These are phyloP conservation scores for Halcyon leucocephala DNA, from an alignment of 2,797 vertebrate species.

Conservation along the genomic window DNA sequence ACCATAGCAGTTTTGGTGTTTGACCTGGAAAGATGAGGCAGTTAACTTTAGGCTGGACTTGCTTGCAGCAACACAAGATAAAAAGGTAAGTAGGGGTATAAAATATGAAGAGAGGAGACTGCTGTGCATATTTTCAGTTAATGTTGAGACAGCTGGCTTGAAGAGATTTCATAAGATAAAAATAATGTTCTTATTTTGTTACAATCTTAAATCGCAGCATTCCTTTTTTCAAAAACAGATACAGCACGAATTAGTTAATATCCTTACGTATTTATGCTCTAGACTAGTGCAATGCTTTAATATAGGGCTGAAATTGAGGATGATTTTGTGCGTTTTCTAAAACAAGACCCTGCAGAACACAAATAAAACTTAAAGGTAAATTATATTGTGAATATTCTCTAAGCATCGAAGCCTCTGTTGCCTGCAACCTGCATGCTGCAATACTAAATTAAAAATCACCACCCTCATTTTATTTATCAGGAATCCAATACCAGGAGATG, in stretches of 20 bases:
- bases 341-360: not conserved
- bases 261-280: not conserved
- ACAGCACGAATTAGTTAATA: not conserved
- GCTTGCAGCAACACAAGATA: not conserved
- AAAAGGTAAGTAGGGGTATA: not conserved
- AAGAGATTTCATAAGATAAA: constrained; percentile 18
- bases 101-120: not conserved
- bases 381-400: not conserved
- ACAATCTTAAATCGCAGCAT: not conserved
- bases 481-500: not conserved
- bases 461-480: not conserved
- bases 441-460: not conserved
- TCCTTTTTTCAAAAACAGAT: not conserved
- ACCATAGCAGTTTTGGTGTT: not conserved
- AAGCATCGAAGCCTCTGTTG: not conserved
- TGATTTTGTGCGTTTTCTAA: not conserved
- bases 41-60: not conserved
- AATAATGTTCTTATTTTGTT: not conserved
- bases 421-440: not conserved
- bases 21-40: not conserved
- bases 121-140: not conserved
- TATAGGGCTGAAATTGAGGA: not conserved
- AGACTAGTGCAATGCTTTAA: not conserved
- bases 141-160: not conserved
- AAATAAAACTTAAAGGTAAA: not conserved